phyloP scores from a whole-genome alignment of 2,113 vertebrate species.

The Psilopsiagon aymara region DNA sequence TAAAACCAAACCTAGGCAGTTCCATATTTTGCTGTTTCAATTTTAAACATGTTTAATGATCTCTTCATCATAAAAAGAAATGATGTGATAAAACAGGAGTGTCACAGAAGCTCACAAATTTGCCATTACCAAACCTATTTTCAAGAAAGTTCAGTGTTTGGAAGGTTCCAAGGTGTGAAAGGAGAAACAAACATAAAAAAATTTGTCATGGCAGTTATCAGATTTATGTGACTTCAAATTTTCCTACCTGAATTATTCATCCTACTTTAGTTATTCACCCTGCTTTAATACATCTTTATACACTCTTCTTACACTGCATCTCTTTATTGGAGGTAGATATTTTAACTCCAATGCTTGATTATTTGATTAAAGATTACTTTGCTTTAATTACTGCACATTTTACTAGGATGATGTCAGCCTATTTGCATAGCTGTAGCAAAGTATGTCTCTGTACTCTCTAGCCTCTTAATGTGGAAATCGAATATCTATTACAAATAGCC shows the following conservation, averaged over 20 bases:
- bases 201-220: not conserved
- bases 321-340: not conserved
- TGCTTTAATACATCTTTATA: not conserved
- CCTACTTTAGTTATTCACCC: not conserved
- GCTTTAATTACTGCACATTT: conserved; percentile 25
- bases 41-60: not conserved
- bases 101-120: not conserved
- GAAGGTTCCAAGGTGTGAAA: not conserved
- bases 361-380: conserved; percentile 40
- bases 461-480: not conserved
- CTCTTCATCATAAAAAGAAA: not conserved
- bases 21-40: not conserved
- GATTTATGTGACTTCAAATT: not conserved
- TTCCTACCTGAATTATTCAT: conserved; percentile 24
- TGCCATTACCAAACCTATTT: not conserved
- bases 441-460: not conserved
- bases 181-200: not conserved
- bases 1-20: not conserved
- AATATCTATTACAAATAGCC: not conserved
- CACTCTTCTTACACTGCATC: not conserved
- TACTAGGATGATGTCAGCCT: not conserved
- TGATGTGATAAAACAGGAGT: not conserved
- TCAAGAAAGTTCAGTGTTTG: not conserved
- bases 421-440: conserved; percentile 1
- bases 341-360: not conserved